Evolutionary conservation across 1,140 invertebrate genomes (phyloP), one percentile per base, ranked within the genome.

Genomic region (Conus betulinus): DNA sequence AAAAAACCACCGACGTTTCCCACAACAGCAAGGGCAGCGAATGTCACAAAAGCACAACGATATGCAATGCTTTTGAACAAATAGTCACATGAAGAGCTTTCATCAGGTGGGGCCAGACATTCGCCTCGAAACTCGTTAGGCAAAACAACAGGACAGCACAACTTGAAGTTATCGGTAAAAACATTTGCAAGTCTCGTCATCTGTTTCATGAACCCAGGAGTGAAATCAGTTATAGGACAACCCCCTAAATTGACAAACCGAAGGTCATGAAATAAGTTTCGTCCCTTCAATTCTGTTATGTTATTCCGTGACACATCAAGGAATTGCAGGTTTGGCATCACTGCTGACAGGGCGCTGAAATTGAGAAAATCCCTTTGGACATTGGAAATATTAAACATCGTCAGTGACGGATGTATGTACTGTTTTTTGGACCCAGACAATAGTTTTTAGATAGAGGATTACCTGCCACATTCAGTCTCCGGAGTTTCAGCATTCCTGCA

Each of bases 131-230:
- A n/a, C n/a, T n/a, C n/a, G n/a, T n/a, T n/a, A n/a, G n/a, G n/a
- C n/a, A n/a, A n/a, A n/a, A n/a, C n/a, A n/a, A n/a, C n/a, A 25
- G 52, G 52, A 6, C 81, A 83, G 52, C 81, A 83, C n/a, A 83
- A 11, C n/a, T 83, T 83, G 81, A 39, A 83, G 51, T 83, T 83
- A 51, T 83, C 81, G 17, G 81, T 39, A 83, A 2, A 83, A 53
- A 83, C 81, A 1, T 5, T 39, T 51, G 15, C 51, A 83, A 55
- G n/a, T 39, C 25, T 25, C 51, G 81, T 15, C n/a, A n/a, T n/a
- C n/a, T n/a, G n/a, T n/a, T n/a, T n/a, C n/a, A n/a, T n/a, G n/a
- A n/a, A n/a, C n/a, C n/a, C n/a, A n/a, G n/a, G n/a, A n/a, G n/a
- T n/a, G n/a, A n/a, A n/a, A n/a, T n/a, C n/a, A n/a, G n/a, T n/a